These are phyloP conservation scores for Plagodis dolabraria DNA, from an alignment of 2,888 invertebrate species.

Conservation along the genomic window DNA sequence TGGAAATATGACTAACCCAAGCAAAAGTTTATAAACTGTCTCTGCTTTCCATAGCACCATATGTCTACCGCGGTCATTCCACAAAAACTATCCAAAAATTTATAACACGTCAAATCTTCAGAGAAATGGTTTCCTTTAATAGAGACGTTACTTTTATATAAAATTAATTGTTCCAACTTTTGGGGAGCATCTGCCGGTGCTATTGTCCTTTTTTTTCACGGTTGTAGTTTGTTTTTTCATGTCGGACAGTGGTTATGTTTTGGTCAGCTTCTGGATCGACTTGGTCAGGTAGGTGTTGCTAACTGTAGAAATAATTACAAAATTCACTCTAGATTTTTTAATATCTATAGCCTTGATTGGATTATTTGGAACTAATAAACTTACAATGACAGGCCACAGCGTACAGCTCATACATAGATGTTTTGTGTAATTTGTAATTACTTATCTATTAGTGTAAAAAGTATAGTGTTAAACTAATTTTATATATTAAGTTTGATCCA, in stretches of 20 bases:
- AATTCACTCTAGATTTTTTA: no score
- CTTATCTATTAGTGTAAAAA: no score
- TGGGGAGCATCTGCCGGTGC: conserved; percentile 70
- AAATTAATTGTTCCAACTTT: conserved; percentile 75
- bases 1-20: no score
- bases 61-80: conserved; percentile 36
- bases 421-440: no score
- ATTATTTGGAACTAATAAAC: no score
- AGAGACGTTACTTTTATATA: conserved; percentile 77
- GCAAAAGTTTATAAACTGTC: conserved; percentile 5
- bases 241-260: conserved; percentile 41
- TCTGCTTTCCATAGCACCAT: conserved; percentile 11
- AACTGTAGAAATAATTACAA: no score
- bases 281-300: no score
- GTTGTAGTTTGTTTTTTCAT: conserved; percentile 33
- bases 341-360: no score
- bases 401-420: no score
- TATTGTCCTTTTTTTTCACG: conserved; percentile 64
- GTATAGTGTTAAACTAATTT: no score
- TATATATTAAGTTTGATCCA: no score
- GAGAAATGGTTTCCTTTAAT: conserved; percentile 82
- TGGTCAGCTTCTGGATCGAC: conserved; percentile 25
- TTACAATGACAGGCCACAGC: no score
- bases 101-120: conserved; percentile 80
- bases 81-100: conserved; percentile 74